A percentile compares a stretch with the other conserved stretches of the same genome.
Evolutionary conservation across 2,113 vertebrate species (phyloP).

Genomic region (Empidonax alnorum): DNA sequence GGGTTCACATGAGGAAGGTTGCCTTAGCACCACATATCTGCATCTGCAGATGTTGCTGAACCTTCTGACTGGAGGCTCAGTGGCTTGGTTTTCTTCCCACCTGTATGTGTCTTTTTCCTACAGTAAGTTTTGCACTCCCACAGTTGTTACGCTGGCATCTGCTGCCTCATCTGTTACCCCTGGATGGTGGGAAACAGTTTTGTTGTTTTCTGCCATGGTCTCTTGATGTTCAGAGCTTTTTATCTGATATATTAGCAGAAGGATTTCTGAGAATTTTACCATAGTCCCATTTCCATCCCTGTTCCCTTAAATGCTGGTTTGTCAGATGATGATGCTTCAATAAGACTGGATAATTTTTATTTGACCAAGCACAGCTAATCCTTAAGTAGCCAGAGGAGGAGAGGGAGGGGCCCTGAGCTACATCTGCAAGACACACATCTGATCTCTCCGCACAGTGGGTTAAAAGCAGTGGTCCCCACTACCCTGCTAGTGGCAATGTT

Average conservation of each 20-base stretch:
- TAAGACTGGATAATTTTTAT: not conserved
- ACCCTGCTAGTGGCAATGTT: not conserved
- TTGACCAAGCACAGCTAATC: not conserved
- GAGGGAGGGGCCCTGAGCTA: not conserved
- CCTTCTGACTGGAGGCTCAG: not conserved
- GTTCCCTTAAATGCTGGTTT: not conserved
- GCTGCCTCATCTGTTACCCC: not conserved
- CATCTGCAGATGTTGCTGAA: not conserved
- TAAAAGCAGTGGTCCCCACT: not conserved
- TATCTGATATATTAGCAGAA: not conserved
- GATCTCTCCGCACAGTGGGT: not conserved
- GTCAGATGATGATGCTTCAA: not conserved
- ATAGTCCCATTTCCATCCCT: not conserved
- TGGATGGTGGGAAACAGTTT: not conserved
- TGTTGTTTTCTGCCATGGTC: not conserved
- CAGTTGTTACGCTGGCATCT: not conserved
- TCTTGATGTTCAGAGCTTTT: not conserved
- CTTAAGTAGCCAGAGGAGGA: not conserved
- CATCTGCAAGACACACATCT: not conserved
- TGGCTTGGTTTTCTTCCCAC: not conserved
- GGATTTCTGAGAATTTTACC: not conserved
- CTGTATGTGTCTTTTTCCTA: not conserved
- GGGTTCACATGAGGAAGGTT: fast-evolving
- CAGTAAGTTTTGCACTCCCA: not conserved
- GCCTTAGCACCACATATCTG: not conserved